These are phyloP conservation scores for Ptychobarbus kaznakovi DNA, from an alignment of 2,797 vertebrate genomes.

Conservation along the genomic window DNA sequence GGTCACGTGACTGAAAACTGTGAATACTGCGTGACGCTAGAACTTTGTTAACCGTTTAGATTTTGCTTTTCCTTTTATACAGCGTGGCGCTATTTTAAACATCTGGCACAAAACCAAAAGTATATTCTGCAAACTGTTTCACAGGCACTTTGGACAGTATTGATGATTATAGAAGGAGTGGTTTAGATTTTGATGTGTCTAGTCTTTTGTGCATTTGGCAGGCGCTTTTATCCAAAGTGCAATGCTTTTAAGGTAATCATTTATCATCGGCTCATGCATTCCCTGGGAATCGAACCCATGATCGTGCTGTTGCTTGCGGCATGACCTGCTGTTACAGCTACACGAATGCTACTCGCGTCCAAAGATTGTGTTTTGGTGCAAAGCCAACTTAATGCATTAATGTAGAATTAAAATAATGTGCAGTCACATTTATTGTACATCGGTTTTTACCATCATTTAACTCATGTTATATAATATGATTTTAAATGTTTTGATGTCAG, in stretches of 20 bases:
- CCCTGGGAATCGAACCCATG: not conserved
- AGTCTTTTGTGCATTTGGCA: constrained; percentile 5
- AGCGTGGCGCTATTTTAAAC: not conserved
- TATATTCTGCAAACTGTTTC: not conserved
- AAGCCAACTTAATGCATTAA: not conserved
- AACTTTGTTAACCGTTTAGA: not conserved
- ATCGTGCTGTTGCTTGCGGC: not conserved
- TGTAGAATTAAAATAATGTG: not conserved
- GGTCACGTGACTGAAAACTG: no score
- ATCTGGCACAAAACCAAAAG: not conserved
- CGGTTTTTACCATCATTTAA: not conserved
- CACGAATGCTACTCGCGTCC: not conserved
- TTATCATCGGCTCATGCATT: not conserved
- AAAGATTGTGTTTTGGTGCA: not conserved
- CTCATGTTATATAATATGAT: not conserved
- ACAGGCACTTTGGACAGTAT: not conserved
- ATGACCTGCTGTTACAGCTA: not conserved
- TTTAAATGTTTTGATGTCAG: not conserved
- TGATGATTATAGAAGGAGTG: not conserved
- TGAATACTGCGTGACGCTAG: not conserved
- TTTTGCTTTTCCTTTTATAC: not conserved
- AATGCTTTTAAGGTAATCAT: not conserved
- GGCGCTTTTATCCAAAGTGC: constrained; percentile 1
- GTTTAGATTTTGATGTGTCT: not conserved
- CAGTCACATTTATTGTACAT: not conserved